These are phyloP conservation scores for Pitta sordida DNA, from an alignment of 2,113 vertebrate genomes.

Conservation along the genomic window DNA sequence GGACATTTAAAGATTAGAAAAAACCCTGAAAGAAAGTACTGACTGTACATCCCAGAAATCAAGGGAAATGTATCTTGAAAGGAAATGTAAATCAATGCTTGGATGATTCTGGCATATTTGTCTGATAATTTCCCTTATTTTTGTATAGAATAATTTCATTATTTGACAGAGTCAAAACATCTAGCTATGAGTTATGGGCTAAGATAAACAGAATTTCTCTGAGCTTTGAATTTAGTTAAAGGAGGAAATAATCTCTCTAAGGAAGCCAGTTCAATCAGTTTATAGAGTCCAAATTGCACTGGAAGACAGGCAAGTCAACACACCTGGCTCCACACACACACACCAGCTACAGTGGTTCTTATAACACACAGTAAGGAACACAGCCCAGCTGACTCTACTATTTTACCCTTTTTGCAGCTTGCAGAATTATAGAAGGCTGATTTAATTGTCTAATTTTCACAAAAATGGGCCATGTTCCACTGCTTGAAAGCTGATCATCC, in stretches of 20 bases:
- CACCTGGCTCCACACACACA: neutral
- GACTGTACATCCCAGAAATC: neutral
- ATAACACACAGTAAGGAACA: neutral
- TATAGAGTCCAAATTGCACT: neutral
- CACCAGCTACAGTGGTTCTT: neutral
- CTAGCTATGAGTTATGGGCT: neutral
- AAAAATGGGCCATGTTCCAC: neutral
- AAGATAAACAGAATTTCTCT: neutral
- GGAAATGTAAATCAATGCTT: neutral
- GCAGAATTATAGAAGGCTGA: neutral
- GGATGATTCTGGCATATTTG: neutral
- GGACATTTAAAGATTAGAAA: neutral
- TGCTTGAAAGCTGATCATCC: neutral
- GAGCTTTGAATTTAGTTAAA: neutral
- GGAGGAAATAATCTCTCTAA: neutral
- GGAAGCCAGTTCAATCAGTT: neutral
- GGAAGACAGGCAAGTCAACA: neutral
- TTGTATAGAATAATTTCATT: neutral
- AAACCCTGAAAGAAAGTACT: neutral
- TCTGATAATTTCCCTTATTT: neutral
- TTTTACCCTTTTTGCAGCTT: neutral
- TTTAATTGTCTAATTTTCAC: neutral
- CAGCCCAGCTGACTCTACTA: neutral
- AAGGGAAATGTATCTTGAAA: neutral
- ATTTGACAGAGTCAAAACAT: neutral